Percentiles rank a stretch among this genome's conserved stretches.
phyloP scores from a whole-genome alignment of 2,113 vertebrate genomes.

The Dipodomys spectabilis region DNA sequence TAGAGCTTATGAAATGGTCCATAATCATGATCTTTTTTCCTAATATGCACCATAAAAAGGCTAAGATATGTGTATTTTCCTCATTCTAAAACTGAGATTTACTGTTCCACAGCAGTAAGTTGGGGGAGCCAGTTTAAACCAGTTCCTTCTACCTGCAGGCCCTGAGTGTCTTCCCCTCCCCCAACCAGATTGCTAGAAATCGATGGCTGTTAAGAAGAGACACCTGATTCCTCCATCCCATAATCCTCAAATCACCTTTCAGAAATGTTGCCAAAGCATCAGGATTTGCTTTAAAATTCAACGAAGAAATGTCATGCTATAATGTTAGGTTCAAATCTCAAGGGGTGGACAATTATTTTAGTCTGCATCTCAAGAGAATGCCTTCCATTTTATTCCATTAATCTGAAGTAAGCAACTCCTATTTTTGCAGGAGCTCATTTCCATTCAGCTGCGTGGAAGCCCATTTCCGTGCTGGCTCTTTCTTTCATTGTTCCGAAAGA shows the following conservation, averaged over 20 bases:
- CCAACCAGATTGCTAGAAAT: neutral
- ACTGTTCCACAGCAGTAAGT: neutral
- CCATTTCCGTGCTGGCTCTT: constrained; percentile 10
- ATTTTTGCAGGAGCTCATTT: constrained; percentile 58
- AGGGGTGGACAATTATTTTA: constrained; percentile 38
- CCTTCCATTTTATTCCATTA: constrained; percentile 67
- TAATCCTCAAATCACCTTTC: constrained; percentile 22
- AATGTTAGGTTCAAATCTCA: constrained; percentile 6
- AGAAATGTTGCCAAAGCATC: constrained; percentile 29
- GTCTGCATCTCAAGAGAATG: constrained; percentile 30
- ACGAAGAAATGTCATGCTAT: neutral
- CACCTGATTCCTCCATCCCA: neutral
- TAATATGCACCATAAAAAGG: neutral
- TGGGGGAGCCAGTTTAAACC: neutral
- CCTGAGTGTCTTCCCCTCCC: accelerated
- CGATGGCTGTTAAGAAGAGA: neutral
- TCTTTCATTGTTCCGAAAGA: constrained; percentile 71
- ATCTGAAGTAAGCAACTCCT: constrained; percentile 68
- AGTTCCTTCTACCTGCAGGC: neutral
- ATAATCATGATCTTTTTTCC: neutral
- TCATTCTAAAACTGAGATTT: neutral
- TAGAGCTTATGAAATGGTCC: neutral
- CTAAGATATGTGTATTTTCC: neutral
- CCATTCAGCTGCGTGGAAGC: constrained; percentile 47
- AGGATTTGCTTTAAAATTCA: constrained; percentile 59